Base-by-base conservation (phyloP, 2,113 vertebrate genomes). In the Gasterosteus nipponicus region DNA sequence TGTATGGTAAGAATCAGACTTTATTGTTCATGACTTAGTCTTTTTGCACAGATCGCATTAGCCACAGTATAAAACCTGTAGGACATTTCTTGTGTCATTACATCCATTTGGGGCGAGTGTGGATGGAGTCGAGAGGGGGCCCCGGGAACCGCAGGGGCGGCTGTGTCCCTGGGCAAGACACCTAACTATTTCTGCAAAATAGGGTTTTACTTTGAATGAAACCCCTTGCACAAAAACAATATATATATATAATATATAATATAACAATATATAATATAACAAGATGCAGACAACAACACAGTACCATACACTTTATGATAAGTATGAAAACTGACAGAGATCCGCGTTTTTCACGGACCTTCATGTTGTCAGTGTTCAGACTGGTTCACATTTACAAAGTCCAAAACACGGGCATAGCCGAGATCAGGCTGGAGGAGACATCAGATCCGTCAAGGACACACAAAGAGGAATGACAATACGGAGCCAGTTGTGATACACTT, bases 321-420 rank as follows among this genome's bases (percentile, higher is more conserved):
- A 66, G 10, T n/a, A 49, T 38, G 18, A 51, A 29, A 41, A 53
- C 65, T 26, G 14, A 19, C 39, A 16, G 33, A 10, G 19, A 33
- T 14, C 35, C 31, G 18, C n/a, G 18, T 53, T 54, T 14, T 53
- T 68, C 0, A 4, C n/a, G 0, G 10, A 57, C 51, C 22, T 19
- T 57, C 33, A 31, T 22, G 19, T 51, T 38, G 18, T 57, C 22
- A 26, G 66, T 69, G 35, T 18, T 56, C 15, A 69, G 49, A 56
- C 66, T 69, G 15, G 65, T 19, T 68, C 33, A 68, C 65, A 68
- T 15, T 68, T 33, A 16, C 33, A 38, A 68, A 68, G 49, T 68
- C 31, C 12, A 68, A 26, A 67, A 18, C 0, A 2, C 35, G 29
- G 65, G 39, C 49, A 41, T 29, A 18, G 4, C 54, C 49, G 22